These are phyloP conservation scores for Archegozetes longisetosus DNA, from an alignment of 1,140 invertebrate genomes.

Conservation along the genomic window DNA sequence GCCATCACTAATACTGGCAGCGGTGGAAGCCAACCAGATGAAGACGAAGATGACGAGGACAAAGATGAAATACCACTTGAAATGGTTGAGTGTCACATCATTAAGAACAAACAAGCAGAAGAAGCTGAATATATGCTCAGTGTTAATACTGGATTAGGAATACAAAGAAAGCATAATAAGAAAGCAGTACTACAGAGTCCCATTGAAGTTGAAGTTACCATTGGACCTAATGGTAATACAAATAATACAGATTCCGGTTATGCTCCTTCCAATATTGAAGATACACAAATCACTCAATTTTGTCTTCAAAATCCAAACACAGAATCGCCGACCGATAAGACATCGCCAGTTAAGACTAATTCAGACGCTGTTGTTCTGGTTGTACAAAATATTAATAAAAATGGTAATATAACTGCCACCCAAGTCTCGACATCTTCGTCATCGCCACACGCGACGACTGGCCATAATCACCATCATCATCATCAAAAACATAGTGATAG, in stretches of 20 bases:
- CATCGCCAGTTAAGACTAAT: not conserved
- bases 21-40: constrained; percentile 18
- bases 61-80: constrained; percentile 15
- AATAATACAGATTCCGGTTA: constrained; percentile 64
- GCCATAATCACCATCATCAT: constrained; percentile 2
- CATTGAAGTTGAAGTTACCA: not conserved
- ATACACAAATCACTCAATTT: constrained; percentile 13
- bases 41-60: constrained; percentile 24
- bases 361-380: not conserved
- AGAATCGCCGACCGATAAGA: not conserved
- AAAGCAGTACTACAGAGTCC: not conserved
- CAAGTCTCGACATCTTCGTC: not conserved
- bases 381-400: not conserved
- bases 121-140: too few relatives aligned
- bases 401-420: not conserved
- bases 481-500: not conserved
- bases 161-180: too few relatives aligned
- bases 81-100: not conserved
- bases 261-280: constrained; percentile 42
- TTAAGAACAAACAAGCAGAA: not conserved
- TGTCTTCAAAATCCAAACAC: constrained; percentile 6
- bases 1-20: constrained; percentile 14
- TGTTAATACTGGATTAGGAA: too few relatives aligned
- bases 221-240: constrained; percentile 38
- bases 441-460: not conserved